A percentile compares a stretch with the other conserved stretches of the same genome.
phyloP scores from a whole-genome alignment of 1,140 invertebrate species.

The Xylocopa sonorina region DNA sequence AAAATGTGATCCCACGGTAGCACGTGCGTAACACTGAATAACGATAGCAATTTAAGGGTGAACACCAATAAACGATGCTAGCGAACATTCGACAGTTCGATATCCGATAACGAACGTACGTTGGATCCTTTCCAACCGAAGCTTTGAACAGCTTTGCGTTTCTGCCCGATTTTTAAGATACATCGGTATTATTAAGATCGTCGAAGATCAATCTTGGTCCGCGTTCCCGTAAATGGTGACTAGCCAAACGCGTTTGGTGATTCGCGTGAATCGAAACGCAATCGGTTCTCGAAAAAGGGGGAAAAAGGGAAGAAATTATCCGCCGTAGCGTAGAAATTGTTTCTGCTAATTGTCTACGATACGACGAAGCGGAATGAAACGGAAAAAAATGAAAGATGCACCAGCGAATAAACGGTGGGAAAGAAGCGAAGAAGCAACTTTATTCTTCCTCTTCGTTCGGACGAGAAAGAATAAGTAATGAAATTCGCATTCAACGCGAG shows the following conservation, averaged over 20 bases:
- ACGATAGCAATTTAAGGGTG: too few species aligned
- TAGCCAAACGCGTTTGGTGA: background rate
- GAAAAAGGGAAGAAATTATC: too few species aligned
- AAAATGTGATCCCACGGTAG: too few species aligned
- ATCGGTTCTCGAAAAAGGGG: background rate
- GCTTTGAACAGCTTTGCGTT: conserved; percentile 25
- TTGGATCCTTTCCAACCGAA: background rate
- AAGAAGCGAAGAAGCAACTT: background rate
- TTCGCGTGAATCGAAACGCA: background rate
- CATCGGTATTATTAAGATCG: background rate
- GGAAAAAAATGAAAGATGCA: background rate
- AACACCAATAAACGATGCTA: background rate
- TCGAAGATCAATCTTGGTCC: conserved; percentile 7
- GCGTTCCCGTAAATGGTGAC: conserved; percentile 1
- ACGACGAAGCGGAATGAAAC: background rate
- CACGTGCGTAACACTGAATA: too few species aligned
- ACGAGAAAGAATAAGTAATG: background rate
- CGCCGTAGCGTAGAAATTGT: background rate
- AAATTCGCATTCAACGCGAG: background rate
- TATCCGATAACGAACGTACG: too few species aligned
- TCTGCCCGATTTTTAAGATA: conserved; percentile 1
- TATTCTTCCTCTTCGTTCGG: conserved; percentile 11
- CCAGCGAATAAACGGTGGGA: background rate
- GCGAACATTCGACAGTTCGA: background rate
- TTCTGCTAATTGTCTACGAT: background rate